phyloP scores from a whole-genome alignment of 2,113 vertebrate genomes.

The Cheirogaleus medius region DNA sequence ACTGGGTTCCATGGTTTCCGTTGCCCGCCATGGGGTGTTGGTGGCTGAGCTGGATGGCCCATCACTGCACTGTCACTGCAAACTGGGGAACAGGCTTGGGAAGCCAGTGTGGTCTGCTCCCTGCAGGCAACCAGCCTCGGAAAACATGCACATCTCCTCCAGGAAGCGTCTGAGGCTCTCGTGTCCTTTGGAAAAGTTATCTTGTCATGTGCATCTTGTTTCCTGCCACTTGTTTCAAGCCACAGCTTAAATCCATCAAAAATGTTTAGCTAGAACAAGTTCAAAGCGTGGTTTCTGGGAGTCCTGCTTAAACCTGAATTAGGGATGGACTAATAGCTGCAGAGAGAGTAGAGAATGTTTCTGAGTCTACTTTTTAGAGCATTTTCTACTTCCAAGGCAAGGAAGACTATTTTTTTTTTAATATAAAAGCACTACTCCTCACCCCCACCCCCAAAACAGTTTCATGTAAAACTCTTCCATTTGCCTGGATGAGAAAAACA shows the following conservation, averaged over 20 bases:
- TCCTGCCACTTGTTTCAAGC: not conserved
- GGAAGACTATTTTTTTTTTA: not conserved
- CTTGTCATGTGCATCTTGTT: not conserved
- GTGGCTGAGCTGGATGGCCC: not conserved
- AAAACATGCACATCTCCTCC: not conserved
- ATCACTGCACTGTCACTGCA: not conserved
- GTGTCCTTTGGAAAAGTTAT: not conserved
- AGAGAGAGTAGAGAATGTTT: not conserved
- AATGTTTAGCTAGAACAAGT: not conserved
- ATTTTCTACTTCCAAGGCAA: not conserved
- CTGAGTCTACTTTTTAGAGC: not conserved
- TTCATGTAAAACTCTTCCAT: slow-evolving; percentile 1
- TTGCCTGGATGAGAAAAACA: slow-evolving; percentile 62
- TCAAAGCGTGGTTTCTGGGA: not conserved
- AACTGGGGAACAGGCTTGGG: not conserved
- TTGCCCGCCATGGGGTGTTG: too few species aligned
- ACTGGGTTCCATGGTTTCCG: not conserved
- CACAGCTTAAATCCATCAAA: not conserved
- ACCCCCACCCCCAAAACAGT: not conserved
- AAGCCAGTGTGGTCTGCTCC: not conserved
- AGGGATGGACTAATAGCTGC: not conserved
- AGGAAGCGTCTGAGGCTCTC: not conserved
- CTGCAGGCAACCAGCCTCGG: not conserved
- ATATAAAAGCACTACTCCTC: not conserved
- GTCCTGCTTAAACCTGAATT: not conserved